Conservation (phyloP, 2,113 vertebrate genomes). For the Uria aalge region DNA sequence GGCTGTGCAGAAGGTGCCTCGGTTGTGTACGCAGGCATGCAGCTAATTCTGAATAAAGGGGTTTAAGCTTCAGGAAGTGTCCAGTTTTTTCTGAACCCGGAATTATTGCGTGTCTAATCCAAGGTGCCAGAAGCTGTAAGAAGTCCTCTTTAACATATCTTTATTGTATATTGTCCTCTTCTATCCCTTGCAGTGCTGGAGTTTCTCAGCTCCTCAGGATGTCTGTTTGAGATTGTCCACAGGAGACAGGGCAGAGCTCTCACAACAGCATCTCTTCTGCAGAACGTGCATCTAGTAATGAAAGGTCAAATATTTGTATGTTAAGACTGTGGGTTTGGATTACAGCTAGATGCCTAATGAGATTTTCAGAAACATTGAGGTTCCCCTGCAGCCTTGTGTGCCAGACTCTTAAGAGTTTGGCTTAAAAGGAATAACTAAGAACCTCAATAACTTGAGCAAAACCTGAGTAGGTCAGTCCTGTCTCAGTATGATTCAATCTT, state of each 20-base stretch:
- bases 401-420: background rate
- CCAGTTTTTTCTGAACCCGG: background rate
- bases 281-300: background rate
- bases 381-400: background rate
- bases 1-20: background rate
- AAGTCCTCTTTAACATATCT: background rate
- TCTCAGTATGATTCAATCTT: conserved; percentile 24
- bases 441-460: background rate
- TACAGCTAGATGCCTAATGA: conserved; percentile 9
- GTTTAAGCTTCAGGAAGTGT: background rate
- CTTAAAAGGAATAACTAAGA: background rate
- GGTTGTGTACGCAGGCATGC: background rate
- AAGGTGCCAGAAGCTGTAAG: background rate
- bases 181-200: background rate
- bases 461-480: background rate
- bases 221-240: background rate
- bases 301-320: conserved; percentile 12
- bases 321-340: background rate
- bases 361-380: background rate
- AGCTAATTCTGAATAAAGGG: background rate
- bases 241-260: background rate
- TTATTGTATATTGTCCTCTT: background rate
- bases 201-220: background rate
- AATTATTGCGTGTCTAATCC: background rate
- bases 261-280: background rate